Conservation (phyloP, 1,140 invertebrate genomes). For the Trichoplusia ni region DNA sequence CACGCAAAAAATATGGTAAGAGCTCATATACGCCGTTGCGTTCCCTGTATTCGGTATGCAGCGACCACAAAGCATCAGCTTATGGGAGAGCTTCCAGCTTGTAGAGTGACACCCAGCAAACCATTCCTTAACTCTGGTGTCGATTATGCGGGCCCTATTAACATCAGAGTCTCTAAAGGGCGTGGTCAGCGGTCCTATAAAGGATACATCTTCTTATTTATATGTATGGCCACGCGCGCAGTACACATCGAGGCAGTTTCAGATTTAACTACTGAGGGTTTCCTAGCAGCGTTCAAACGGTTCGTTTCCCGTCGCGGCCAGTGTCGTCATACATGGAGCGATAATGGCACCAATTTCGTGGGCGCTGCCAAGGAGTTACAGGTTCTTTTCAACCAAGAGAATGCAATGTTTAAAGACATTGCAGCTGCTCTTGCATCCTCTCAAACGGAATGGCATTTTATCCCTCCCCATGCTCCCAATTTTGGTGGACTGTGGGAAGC, state of each 20-base stretch:
- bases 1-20: not conserved
- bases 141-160: constrained; percentile 21
- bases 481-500: too few species aligned
- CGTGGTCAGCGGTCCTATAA: constrained; percentile 6
- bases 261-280: constrained; percentile 11
- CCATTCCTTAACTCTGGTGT: constrained; percentile 8
- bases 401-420: not conserved
- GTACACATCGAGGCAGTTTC: constrained; percentile 10
- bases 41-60: constrained; percentile 4
- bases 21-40: not conserved
- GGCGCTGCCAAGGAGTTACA: constrained; percentile 20
- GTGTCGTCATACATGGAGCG: constrained; percentile 21
- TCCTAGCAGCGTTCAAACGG: constrained; percentile 21
- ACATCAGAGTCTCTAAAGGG: constrained; percentile 9
- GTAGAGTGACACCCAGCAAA: constrained; percentile 1
- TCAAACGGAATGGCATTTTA: constrained; percentile 10
- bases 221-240: constrained; percentile 16
- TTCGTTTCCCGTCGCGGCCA: constrained; percentile 18
- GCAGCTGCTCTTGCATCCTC: not conserved
- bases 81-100: not conserved
- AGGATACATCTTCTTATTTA: constrained; percentile 13
- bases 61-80: not conserved
- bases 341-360: constrained; percentile 23
- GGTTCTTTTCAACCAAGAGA: not conserved
- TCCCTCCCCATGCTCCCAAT: too few species aligned